Base-by-base conservation (phyloP, 2,888 invertebrate genomes). In the Papilio elwesi region DNA sequence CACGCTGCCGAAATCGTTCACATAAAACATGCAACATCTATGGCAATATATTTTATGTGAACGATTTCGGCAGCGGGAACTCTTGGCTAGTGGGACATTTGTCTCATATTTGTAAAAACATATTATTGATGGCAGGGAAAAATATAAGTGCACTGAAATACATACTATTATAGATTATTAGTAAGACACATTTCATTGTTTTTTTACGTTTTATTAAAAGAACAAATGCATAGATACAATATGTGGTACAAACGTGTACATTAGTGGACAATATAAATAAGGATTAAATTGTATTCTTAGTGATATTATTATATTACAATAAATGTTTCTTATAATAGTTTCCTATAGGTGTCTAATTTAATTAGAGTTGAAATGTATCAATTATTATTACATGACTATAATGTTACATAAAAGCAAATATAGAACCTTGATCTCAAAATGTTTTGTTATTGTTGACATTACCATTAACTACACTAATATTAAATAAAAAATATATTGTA, bases 221-320 rank as follows among this genome's bases (percentile, higher is more conserved):
- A 77, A 76, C 65, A 73, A 79, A 79, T 78, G 76, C 78, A 80
- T 81, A 78, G 80, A 51, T 78, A 81, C 76, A 77, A 75, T 76
- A 70, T 74, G 70, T 80, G 81, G 82, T 88, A 87, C 83, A 88
- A 87, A 86, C 79, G 83, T 87, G 87, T 87, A 84, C 79, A 78
- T 79, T 81, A 79, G 80, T 84, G 82, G 83, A 83, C 82, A 83
- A 84, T 86, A 85, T 82, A 85, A 83, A 84, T 38, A 10, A 26
- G 43, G 76, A 78, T 65, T 57, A 51, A 57, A 69, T 69, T 55
- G 15, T 65, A 65, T 65, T 51, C 68, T 68, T 68, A 65, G 47
- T 69, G 69, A 64, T 69, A 73, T 66, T 49, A 69, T 67, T 68
- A 55, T 64, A 63, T 48, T 59, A 68, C 68, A 68, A 53, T 68